Conservation (phyloP, 1,140 invertebrate genomes). For the Brachionus angularis region DNA sequence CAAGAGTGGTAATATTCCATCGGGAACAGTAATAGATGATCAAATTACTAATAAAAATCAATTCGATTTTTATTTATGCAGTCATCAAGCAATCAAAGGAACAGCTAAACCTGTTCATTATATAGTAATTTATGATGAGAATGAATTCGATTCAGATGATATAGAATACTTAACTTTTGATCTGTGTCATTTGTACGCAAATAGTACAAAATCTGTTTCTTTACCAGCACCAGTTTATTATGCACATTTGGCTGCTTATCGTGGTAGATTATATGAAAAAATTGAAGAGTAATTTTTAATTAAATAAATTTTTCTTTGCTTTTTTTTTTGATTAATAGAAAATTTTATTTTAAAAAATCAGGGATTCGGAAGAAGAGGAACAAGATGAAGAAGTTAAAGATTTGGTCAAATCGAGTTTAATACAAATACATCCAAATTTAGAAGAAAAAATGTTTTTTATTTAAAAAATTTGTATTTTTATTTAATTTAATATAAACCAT, state of each 20-base stretch:
- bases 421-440: too few species aligned
- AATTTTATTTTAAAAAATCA: too few species aligned
- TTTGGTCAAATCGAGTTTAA: too few species aligned
- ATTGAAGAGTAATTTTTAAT: too few species aligned
- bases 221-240: conserved; percentile 90
- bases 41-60: conserved; percentile 74
- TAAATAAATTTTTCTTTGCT: too few species aligned
- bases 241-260: conserved; percentile 78
- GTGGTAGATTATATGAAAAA: conserved; percentile 58
- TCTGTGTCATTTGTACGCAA: conserved; percentile 79
- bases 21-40: conserved; percentile 77
- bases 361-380: too few species aligned
- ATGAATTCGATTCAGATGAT: not conserved
- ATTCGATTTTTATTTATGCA: conserved; percentile 61
- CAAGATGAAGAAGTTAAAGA: too few species aligned
- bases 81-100: conserved; percentile 27
- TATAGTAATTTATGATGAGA: not conserved
- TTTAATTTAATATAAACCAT: too few species aligned
- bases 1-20: conserved; percentile 66
- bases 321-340: too few species aligned
- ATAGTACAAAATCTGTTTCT: conserved; percentile 80
- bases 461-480: too few species aligned
- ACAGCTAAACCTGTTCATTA: not conserved
- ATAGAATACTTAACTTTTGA: conserved; percentile 69
- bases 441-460: too few species aligned